Base-by-base conservation (phyloP, 2,797 vertebrate species). In the Passerculus sandwichensis region DNA sequence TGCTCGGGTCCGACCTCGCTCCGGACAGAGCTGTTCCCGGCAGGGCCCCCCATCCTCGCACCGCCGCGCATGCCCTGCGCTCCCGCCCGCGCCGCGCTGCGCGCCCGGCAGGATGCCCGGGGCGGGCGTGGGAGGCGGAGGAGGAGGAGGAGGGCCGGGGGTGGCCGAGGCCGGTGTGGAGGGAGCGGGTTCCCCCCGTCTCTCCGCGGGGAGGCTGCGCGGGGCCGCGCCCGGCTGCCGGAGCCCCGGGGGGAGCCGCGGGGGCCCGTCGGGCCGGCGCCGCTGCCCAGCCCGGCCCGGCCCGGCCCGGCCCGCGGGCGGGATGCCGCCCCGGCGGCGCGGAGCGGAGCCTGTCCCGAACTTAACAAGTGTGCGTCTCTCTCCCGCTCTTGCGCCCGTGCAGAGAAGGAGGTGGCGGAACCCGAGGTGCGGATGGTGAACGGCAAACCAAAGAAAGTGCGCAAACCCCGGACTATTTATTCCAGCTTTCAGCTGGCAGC, bases 401-500 rank as follows among this genome's bases (percentile, higher is more conserved):
- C 97, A 99, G 99, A 99, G 92, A 99, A 99, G 97, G 99, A 99
- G 92, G 98, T 98, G 86, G 96, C 97, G 27, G 99, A 99, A 97
- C 99, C 99, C 8, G 99, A 99, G 96, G 99, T 99, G 96, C 98
- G 99, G 93, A 99, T 99, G 99, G 99, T 99, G 93, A 99, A 99
- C 87, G 99, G 99, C 83, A 99, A 99, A 97, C 99, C 99, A 97
- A 99, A 99, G 98, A 99, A 99, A 98, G 99, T 99, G 95, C 98
- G 99, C 82, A 99, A 99, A 96, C 99, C 99, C 64, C 98, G 99
- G 92, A 99, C 99, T 42, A 99, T 99, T 97, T 99, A 99, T 97
- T 99, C 99, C 96, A 99, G 99, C 97, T 99, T 99, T 97, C 99
- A 99, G 98, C 98, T 99, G 97, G 99, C 99, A 38, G 99, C 99